A percentile compares a stretch with the other conserved stretches of the same genome.
Conservation (phyloP, 2,797 vertebrate species). For the Gallinago stenura region DNA sequence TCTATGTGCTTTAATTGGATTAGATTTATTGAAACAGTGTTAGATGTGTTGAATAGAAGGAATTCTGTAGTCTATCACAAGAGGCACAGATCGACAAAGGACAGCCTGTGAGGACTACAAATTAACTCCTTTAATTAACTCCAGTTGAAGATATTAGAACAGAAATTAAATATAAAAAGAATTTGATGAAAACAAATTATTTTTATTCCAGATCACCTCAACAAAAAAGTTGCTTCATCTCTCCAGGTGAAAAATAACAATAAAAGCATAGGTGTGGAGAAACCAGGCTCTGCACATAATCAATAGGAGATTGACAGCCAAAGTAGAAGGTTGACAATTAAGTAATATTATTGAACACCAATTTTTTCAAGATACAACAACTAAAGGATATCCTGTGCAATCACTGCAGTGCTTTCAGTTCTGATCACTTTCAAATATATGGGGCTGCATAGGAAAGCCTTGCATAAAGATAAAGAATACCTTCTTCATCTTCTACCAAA, state of each 20-base stretch:
- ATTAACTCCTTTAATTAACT: neutral
- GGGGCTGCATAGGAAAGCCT: neutral
- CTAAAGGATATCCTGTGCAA: neutral
- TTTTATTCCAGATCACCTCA: neutral
- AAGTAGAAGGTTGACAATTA: neutral
- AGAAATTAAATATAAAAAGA: neutral
- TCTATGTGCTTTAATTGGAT: neutral
- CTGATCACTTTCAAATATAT: neutral
- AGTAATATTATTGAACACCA: neutral
- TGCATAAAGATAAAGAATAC: neutral
- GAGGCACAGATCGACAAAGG: neutral
- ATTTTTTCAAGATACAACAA: neutral
- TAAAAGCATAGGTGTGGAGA: neutral
- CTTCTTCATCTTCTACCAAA: neutral
- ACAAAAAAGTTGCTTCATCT: neutral
- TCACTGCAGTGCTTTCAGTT: neutral
- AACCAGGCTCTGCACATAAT: neutral
- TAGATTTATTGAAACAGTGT: neutral
- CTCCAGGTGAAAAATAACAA: neutral
- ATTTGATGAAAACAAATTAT: neutral
- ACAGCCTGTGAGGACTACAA: neutral
- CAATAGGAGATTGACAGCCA: neutral
- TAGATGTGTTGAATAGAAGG: neutral
- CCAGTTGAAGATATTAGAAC: neutral
- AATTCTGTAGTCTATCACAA: neutral